A percentile compares a stretch with the other conserved stretches of the same genome.
Conservation (phyloP, 2,888 invertebrate species). For the Melanostoma scalare region DNA sequence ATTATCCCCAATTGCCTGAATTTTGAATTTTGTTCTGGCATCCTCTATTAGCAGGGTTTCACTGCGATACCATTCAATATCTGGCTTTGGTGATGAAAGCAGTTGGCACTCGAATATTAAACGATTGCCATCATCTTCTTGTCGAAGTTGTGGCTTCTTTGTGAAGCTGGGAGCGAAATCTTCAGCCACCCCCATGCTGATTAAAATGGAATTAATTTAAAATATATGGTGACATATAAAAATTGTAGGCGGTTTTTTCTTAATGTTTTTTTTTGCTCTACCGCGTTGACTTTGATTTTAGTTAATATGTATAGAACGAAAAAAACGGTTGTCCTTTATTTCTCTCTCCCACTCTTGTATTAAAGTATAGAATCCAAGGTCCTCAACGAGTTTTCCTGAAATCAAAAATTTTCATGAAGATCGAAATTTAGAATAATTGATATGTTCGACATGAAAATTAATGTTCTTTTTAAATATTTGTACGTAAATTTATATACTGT, state of each 20-base stretch:
- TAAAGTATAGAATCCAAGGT: slow-evolving; percentile 42
- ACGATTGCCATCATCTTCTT: slow-evolving; percentile 97
- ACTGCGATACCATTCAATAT: slow-evolving; percentile 95
- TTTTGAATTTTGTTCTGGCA: slow-evolving; percentile 92
- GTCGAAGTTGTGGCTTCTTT: slow-evolving; percentile 97
- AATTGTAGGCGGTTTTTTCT: slow-evolving; percentile 9
- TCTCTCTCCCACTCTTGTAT: slow-evolving; percentile 37
- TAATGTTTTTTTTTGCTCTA: neutral
- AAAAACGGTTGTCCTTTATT: slow-evolving; percentile 31
- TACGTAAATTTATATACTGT: too few relatives aligned
- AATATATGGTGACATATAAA: slow-evolving; percentile 60
- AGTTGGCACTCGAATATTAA: slow-evolving; percentile 97
- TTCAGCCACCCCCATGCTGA: slow-evolving; percentile 84
- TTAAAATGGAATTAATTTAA: slow-evolving; percentile 49
- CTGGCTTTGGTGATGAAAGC: slow-evolving; percentile 93
- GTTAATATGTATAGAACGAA: slow-evolving; percentile 9
- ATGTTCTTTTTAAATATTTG: too few relatives aligned
- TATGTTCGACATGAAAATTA: too few relatives aligned
- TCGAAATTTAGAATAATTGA: neutral
- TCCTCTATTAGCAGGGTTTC: slow-evolving; percentile 93
- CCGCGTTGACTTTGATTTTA: neutral
- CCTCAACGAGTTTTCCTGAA: slow-evolving; percentile 55
- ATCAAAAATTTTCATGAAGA: slow-evolving; percentile 28
- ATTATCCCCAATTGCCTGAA: slow-evolving; percentile 91
- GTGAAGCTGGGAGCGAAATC: slow-evolving; percentile 99